These are phyloP conservation scores for Phaedon cochleariae DNA, from an alignment of 2,888 invertebrate genomes.

Conservation along the genomic window DNA sequence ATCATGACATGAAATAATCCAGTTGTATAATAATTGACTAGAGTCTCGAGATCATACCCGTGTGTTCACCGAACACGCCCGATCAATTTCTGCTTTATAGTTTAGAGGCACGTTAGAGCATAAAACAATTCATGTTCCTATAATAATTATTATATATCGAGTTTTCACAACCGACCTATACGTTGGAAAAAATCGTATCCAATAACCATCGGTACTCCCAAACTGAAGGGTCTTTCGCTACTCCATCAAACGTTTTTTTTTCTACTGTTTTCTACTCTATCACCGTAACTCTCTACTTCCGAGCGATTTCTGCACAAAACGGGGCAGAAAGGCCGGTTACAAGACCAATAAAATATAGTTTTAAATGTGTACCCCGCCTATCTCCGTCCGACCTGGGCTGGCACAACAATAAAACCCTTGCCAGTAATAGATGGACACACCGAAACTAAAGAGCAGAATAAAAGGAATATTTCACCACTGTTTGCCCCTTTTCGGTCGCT, in stretches of 20 bases:
- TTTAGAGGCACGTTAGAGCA: too few species aligned
- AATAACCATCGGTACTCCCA: neutral
- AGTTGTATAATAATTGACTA: too few species aligned
- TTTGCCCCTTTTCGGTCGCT: constrained; percentile 18
- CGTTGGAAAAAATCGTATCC: too few species aligned
- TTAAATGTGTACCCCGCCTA: constrained; percentile 31
- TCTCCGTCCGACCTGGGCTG: constrained; percentile 20
- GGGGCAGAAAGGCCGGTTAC: constrained; percentile 6
- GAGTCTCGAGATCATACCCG: too few species aligned
- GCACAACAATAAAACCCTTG: constrained; percentile 31
- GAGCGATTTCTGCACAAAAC: constrained; percentile 4
- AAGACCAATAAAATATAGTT: constrained; percentile 34
- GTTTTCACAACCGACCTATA: too few species aligned
- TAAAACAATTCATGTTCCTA: too few species aligned
- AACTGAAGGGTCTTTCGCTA: constrained; percentile 8
- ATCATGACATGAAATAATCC: too few species aligned
- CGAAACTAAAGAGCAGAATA: constrained; percentile 27
- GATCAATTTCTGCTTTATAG: too few species aligned
- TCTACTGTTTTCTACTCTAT: neutral
- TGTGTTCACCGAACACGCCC: too few species aligned
- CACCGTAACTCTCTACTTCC: constrained; percentile 3
- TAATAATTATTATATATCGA: too few species aligned
- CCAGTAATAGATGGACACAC: constrained; percentile 33
- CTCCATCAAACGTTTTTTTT: neutral
- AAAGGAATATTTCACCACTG: constrained; percentile 31